Conservation (phyloP, 2,888 invertebrate genomes). For the Pantelozetes paolii region DNA sequence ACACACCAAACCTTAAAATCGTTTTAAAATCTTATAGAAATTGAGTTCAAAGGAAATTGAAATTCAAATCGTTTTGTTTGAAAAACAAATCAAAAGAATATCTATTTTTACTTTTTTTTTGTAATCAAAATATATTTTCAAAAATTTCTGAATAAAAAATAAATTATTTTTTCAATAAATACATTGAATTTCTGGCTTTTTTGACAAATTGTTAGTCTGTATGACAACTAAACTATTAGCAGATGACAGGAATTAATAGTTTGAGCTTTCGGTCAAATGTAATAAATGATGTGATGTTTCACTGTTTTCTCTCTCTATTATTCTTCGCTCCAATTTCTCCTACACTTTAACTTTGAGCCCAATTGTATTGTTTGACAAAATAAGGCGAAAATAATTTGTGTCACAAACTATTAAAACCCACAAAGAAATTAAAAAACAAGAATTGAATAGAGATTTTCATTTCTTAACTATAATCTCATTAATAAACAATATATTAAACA, state of each 20-base stretch:
- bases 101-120: too few species aligned
- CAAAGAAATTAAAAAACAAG: not conserved
- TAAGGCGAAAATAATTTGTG: conserved; percentile 31
- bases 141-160: too few species aligned
- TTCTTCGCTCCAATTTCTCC: conserved; percentile 33
- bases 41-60: too few species aligned
- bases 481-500: conserved; percentile 25
- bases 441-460: conserved; percentile 10
- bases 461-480: conserved; percentile 35
- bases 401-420: conserved; percentile 28
- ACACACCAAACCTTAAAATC: too few species aligned
- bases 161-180: too few species aligned
- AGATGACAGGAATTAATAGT: conserved; percentile 17
- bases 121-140: too few species aligned
- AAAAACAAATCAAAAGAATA: too few species aligned
- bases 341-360: conserved; percentile 12
- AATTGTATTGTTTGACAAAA: conserved; percentile 36
- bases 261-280: conserved; percentile 21
- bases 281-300: conserved; percentile 29
- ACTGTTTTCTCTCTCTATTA: not conserved
- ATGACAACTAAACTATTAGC: conserved; percentile 2
- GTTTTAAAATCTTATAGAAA: too few species aligned
- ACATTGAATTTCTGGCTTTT: too few species aligned
- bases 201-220: conserved; percentile 24
- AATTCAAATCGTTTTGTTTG: too few species aligned